Evolutionary conservation across 2,797 vertebrate species (phyloP).

Genomic region (Cyclopterus lumpus): DNA sequence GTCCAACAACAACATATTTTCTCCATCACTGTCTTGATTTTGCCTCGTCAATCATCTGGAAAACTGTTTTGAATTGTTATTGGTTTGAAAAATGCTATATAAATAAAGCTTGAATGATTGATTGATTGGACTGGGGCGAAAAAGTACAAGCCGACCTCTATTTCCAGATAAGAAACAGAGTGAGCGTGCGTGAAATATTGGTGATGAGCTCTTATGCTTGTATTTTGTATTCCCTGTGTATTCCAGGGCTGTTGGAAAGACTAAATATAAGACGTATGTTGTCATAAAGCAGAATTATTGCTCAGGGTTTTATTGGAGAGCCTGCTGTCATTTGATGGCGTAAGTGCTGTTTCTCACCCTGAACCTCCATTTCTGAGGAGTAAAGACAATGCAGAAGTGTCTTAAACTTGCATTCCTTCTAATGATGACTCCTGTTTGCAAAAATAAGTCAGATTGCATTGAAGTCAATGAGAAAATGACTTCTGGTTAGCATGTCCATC

Average conservation of each 20-base stretch:
- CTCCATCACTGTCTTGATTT: neutral
- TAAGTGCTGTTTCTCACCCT: neutral
- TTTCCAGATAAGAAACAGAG: neutral
- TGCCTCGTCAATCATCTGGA: neutral
- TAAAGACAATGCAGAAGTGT: no score
- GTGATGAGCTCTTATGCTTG: neutral
- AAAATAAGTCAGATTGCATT: no score
- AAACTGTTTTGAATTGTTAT: neutral
- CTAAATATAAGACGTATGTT: neutral
- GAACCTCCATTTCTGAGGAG: no score
- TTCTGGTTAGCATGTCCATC: no score
- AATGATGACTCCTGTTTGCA: no score
- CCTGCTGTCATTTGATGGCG: neutral
- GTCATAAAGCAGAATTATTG: neutral
- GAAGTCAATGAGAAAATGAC: no score
- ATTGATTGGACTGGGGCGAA: conserved; percentile 3
- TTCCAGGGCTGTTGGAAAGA: neutral
- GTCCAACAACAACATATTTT: neutral
- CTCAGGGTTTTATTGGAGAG: neutral
- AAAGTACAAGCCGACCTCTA: neutral
- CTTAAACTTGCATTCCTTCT: no score
- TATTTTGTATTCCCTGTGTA: neutral
- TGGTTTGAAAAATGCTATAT: neutral
- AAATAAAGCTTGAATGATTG: neutral
- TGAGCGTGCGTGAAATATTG: neutral